Percentiles rank a stretch among this genome's conserved stretches.
Conservation (phyloP, 92 coral and sea anemone genomes). For the Epizoanthus ramosus region DNA sequence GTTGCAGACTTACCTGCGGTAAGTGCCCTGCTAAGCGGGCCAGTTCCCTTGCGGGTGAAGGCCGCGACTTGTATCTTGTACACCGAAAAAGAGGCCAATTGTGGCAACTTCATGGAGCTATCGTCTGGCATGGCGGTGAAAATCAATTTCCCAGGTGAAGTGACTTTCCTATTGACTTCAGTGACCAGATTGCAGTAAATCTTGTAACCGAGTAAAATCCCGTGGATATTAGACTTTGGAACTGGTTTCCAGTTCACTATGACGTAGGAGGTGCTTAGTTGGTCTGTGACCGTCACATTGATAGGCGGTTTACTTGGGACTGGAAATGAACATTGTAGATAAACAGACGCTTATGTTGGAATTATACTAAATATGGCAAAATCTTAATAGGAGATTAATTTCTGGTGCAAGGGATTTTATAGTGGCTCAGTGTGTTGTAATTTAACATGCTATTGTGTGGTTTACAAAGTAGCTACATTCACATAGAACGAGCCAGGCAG, state of each 20-base stretch:
- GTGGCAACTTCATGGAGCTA: background rate
- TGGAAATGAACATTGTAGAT: background rate
- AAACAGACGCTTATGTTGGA: too few relatives aligned
- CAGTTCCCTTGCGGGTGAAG: constrained; percentile 6
- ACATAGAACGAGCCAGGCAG: too few relatives aligned
- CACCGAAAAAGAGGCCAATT: background rate
- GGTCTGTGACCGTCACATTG: constrained; percentile 11
- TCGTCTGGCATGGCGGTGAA: background rate
- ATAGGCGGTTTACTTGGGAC: constrained; percentile 43
- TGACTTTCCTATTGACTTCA: background rate
- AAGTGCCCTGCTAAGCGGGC: constrained; percentile 1
- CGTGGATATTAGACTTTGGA: constrained; percentile 12
- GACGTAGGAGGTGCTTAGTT: constrained; percentile 18
- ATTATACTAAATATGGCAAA: too few relatives aligned
- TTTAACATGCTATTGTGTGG: too few relatives aligned
- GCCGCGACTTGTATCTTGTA: constrained; percentile 29
- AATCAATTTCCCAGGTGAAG: background rate
- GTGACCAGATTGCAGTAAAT: background rate
- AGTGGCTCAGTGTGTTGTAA: too few relatives aligned
- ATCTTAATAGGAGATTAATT: too few relatives aligned
- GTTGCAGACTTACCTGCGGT: background rate
- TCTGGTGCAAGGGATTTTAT: too few relatives aligned
- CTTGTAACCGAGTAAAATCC: constrained; percentile 38
- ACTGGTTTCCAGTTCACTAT: constrained; percentile 30
- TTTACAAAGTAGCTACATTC: too few relatives aligned